These are phyloP conservation scores for Mesembrinibis cayennensis DNA, from an alignment of 2,113 vertebrate genomes.

Conservation along the genomic window DNA sequence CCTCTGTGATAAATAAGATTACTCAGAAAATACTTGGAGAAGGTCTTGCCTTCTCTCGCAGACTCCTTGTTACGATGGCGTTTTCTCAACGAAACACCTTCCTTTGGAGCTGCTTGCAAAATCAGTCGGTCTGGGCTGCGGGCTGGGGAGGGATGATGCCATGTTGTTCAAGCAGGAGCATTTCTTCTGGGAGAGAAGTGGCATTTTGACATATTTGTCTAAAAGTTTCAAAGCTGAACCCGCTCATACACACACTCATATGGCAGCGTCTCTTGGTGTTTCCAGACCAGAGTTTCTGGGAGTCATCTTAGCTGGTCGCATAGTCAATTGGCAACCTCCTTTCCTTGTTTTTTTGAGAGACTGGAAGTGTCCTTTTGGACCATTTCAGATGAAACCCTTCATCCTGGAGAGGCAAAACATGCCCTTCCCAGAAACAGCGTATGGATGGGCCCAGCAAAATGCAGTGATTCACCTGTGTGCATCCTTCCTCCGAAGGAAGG, in stretches of 20 bases:
- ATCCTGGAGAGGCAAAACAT: background rate
- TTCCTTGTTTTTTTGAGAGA: background rate
- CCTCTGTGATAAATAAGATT: background rate
- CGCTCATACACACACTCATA: background rate
- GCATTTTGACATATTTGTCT: background rate
- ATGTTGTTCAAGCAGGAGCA: background rate
- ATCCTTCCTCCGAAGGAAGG: background rate
- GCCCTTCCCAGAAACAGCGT: background rate
- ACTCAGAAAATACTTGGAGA: background rate
- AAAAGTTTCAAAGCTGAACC: background rate
- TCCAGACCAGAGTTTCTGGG: background rate
- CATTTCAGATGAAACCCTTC: background rate
- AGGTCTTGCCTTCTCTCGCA: background rate
- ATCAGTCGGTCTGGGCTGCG: background rate
- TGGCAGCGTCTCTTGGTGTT: background rate
- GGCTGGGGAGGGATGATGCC: background rate
- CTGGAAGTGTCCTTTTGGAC: background rate
- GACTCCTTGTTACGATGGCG: background rate
- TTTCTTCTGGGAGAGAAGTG: background rate
- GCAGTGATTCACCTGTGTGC: fast-evolving
- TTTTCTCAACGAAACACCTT: background rate
- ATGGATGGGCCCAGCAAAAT: background rate
- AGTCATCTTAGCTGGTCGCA: background rate
- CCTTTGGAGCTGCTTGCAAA: background rate
- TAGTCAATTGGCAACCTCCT: background rate